phyloP scores from a whole-genome alignment of 2,888 invertebrate species.

The Bimastos eiseni region DNA sequence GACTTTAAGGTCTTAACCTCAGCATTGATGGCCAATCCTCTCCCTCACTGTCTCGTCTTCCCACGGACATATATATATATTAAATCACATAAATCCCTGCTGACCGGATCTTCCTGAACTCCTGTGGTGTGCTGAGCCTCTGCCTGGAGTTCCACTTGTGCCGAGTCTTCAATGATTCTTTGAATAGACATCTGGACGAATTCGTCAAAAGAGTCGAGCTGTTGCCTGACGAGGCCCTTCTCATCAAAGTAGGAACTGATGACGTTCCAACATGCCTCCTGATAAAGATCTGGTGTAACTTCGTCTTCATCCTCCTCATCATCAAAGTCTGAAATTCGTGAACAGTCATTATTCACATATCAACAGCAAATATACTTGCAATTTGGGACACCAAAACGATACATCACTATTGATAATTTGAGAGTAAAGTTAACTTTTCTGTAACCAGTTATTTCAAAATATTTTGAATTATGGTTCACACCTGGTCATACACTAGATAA shows the following conservation, averaged over 20 bases:
- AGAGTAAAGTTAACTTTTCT: too few relatives aligned
- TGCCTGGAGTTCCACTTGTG: conserved; percentile 91
- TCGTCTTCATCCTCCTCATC: conserved; percentile 73
- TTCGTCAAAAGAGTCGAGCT: conserved; percentile 98
- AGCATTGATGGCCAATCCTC: too few relatives aligned
- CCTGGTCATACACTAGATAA: too few relatives aligned
- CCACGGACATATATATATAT: too few relatives aligned
- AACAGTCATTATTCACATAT: too few relatives aligned
- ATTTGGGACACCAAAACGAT: too few relatives aligned
- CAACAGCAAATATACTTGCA: not conserved
- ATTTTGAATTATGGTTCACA: too few relatives aligned
- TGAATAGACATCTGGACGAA: conserved; percentile 99
- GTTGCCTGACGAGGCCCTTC: conserved; percentile 97
- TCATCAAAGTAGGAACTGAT: conserved; percentile 99
- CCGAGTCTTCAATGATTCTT: conserved; percentile 97
- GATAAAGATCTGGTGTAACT: conserved; percentile 97
- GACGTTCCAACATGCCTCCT: conserved; percentile 99
- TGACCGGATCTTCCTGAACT: conserved; percentile 69
- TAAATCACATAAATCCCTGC: not conserved
- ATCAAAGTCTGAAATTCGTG: conserved; percentile 30
- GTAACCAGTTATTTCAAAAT: too few relatives aligned
- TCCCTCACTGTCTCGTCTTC: too few relatives aligned
- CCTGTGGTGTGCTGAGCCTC: conserved; percentile 96
- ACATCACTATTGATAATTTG: too few relatives aligned
- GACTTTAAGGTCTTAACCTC: too few relatives aligned